Conservation (phyloP, 2,797 vertebrate species). For the Sebastes diploproa region DNA sequence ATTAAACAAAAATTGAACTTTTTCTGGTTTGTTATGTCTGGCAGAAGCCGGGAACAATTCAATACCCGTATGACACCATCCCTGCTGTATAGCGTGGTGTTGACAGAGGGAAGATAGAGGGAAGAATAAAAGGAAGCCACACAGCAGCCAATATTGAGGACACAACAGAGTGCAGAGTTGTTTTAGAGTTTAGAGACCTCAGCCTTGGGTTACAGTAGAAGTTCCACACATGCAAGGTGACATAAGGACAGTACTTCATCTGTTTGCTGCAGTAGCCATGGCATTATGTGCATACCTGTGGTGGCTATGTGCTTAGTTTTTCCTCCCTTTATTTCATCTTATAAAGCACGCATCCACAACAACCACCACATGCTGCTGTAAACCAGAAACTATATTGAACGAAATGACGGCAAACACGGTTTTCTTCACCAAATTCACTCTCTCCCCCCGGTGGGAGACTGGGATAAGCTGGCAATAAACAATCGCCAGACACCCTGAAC, state of each 20-base stretch:
- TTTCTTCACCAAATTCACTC: conserved; percentile 10
- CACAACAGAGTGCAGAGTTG: conserved; percentile 35
- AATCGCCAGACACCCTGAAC: conserved; percentile 22
- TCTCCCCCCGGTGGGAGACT: conserved; percentile 7
- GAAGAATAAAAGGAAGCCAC: conserved; percentile 45
- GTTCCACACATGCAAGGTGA: not conserved
- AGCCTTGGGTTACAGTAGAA: conserved; percentile 12
- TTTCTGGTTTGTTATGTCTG: conserved; percentile 46
- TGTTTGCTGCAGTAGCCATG: not conserved
- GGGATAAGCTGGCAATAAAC: conserved; percentile 29
- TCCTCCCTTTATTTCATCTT: conserved; percentile 16
- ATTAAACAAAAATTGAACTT: conserved; percentile 64
- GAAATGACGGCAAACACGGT: conserved; percentile 5
- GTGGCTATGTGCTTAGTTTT: not conserved
- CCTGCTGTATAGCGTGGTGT: conserved; percentile 42
- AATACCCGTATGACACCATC: conserved; percentile 59
- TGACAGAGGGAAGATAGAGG: conserved; percentile 47
- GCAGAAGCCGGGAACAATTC: conserved; percentile 56
- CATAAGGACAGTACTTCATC: not conserved
- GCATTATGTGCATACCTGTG: not conserved
- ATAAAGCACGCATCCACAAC: conserved; percentile 26
- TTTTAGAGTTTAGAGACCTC: conserved; percentile 22
- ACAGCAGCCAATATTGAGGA: conserved; percentile 38
- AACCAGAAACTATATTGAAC: conserved; percentile 19
- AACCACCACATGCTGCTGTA: conserved; percentile 1